Evolutionary conservation across 2,797 vertebrate species (phyloP).

Genomic region (Ctenopoma multispine): DNA sequence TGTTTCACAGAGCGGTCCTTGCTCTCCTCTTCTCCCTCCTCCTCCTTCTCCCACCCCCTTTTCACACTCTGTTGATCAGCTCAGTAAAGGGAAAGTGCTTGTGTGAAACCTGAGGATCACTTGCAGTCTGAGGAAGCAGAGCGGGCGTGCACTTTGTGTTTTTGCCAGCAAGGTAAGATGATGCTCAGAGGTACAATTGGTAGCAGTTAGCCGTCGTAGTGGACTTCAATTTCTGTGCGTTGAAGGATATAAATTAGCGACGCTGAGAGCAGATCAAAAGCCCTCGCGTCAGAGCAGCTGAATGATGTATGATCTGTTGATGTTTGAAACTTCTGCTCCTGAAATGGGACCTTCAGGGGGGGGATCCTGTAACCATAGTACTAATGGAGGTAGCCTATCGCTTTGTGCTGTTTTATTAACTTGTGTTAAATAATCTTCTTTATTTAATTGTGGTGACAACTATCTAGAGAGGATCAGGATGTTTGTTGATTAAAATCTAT

Average conservation of each 20-base stretch:
- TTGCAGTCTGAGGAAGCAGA: conserved; percentile 65
- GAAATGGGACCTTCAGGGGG: conserved; percentile 34
- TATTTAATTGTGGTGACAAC: conserved; percentile 1
- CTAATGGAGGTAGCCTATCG: conserved; percentile 8
- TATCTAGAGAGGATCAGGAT: neutral
- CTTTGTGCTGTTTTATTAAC: conserved; percentile 45
- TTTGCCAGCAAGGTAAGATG: conserved; percentile 73
- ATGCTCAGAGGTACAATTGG: conserved; percentile 37
- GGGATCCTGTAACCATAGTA: conserved; percentile 20
- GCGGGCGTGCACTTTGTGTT: conserved; percentile 37
- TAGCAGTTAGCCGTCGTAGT: conserved; percentile 1
- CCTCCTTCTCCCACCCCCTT: conserved; percentile 34
- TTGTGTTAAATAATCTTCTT: neutral
- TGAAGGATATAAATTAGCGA: conserved; percentile 5
- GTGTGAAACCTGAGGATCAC: conserved; percentile 78
- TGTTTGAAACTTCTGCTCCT: conserved; percentile 61
- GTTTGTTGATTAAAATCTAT: neutral
- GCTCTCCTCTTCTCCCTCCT: conserved; percentile 38
- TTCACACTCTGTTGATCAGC: conserved; percentile 77
- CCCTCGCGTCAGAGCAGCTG: conserved; percentile 5
- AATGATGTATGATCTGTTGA: conserved; percentile 46
- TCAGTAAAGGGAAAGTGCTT: conserved; percentile 71
- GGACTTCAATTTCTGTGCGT: conserved; percentile 26
- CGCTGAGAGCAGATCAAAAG: conserved; percentile 4
- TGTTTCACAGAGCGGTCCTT: conserved; percentile 47